Percentiles rank a stretch among this genome's conserved stretches.
These are phyloP conservation scores for Tapirus indicus DNA, from an alignment of 2,797 vertebrate genomes.

Conservation along the genomic window DNA sequence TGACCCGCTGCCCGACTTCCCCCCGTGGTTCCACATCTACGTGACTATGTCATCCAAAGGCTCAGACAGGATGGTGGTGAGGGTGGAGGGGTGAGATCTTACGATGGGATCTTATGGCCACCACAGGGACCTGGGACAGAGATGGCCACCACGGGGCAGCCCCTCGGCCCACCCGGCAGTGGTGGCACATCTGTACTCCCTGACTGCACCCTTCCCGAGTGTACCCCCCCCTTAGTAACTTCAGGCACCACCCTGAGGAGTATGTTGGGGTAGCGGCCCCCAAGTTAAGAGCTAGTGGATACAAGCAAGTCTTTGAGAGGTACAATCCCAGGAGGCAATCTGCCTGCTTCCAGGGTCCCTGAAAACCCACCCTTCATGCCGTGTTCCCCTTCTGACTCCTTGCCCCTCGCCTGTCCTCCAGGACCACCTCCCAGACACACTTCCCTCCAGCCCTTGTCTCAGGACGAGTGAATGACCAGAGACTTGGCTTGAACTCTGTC, in stretches of 20 bases:
- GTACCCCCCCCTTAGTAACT: not conserved
- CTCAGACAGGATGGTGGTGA: not conserved
- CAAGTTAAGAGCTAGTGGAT: not conserved
- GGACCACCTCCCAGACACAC: not conserved
- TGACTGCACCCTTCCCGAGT: not conserved
- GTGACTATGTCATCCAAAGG: not conserved
- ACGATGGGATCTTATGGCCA: not conserved
- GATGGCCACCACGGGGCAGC: not conserved
- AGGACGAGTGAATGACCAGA: not conserved
- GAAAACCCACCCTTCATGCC: not conserved
- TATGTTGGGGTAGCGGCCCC: fast-evolving
- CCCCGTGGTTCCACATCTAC: not conserved
- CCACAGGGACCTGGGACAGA: not conserved
- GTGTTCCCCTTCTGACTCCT: not conserved
- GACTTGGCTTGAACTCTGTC: not conserved
- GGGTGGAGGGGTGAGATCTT: not conserved
- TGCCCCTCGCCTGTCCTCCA: not conserved
- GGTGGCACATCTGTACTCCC: not conserved
- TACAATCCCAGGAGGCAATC: not conserved
- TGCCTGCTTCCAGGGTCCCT: not conserved
- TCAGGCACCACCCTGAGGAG: not conserved
- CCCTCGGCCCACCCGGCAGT: not conserved
- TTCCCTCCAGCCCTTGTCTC: not conserved
- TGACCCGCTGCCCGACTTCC: not conserved
- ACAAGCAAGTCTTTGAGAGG: not conserved